Conservation (phyloP, 1,140 invertebrate species). For the Drosophila sp. region DNA sequence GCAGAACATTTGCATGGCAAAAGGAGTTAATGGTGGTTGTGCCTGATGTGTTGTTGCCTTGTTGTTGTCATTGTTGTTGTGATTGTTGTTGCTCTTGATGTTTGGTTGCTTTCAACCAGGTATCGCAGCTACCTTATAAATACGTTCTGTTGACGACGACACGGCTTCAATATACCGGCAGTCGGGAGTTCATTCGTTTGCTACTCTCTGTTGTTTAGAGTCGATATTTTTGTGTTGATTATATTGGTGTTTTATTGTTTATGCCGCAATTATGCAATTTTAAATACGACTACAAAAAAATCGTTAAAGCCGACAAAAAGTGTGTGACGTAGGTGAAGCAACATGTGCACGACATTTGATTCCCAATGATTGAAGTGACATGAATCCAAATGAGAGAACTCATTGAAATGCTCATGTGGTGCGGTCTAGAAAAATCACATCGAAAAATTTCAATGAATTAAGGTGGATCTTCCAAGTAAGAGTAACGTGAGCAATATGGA, state of each 20-base stretch:
- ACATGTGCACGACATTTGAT: slow-evolving; percentile 61
- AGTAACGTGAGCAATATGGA: slow-evolving; percentile 16
- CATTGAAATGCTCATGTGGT: slow-evolving; percentile 47
- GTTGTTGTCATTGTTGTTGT: slow-evolving; percentile 34
- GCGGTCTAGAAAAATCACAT: slow-evolving; percentile 44
- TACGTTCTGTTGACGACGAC: slow-evolving; percentile 56
- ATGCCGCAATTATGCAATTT: slow-evolving; percentile 54
- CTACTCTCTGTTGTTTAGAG: slow-evolving; percentile 46
- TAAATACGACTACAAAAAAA: slow-evolving; percentile 5
- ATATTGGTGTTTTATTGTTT: slow-evolving; percentile 23
- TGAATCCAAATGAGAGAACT: slow-evolving; percentile 45
- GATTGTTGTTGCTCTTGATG: slow-evolving; percentile 38
- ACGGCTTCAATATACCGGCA: slow-evolving; percentile 75
- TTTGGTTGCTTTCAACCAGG: slow-evolving; percentile 54
- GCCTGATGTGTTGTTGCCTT: slow-evolving; percentile 68
- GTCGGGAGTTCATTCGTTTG: slow-evolving; percentile 62
- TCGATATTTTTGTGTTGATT: slow-evolving; percentile 31
- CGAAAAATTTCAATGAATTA: slow-evolving; percentile 43
- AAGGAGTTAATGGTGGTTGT: slow-evolving; percentile 77
- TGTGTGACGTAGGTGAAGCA: not conserved
- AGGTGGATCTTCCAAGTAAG: not conserved
- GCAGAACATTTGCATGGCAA: slow-evolving; percentile 75
- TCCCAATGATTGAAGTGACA: slow-evolving; percentile 36
- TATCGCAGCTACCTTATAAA: slow-evolving; percentile 64
- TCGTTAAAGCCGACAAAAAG: slow-evolving; percentile 12